These are phyloP conservation scores for Hybos culiciformis DNA, from an alignment of 2,888 invertebrate genomes.

Conservation along the genomic window DNA sequence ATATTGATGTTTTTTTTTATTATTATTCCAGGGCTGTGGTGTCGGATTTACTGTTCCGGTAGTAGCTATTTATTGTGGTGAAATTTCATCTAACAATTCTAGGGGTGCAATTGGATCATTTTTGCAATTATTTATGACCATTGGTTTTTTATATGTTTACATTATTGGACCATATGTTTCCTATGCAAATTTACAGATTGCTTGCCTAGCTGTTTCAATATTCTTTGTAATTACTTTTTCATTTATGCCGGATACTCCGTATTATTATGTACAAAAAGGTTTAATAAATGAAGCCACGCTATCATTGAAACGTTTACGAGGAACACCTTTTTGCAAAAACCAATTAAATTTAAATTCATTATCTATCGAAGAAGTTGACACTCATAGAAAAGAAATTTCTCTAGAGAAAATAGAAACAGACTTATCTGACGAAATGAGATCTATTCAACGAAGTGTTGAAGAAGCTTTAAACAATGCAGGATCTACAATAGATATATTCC, in stretches of 20 bases:
- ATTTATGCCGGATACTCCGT: slow-evolving; percentile 72
- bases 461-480: slow-evolving; percentile 35
- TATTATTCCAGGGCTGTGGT: slow-evolving; percentile 44
- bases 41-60: slow-evolving; percentile 57
- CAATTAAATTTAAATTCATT: too few relatives aligned
- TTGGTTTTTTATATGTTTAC: slow-evolving; percentile 56
- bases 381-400: too few relatives aligned
- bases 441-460: slow-evolving; percentile 42
- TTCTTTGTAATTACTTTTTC: slow-evolving; percentile 47
- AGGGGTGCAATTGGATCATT: slow-evolving; percentile 72
- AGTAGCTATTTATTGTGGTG: slow-evolving; percentile 76
- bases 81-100: slow-evolving; percentile 66
- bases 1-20: not conserved
- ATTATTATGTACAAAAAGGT: slow-evolving; percentile 48
- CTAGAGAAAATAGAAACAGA: slow-evolving; percentile 40
- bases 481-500: slow-evolving; percentile 41
- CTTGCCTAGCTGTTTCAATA: slow-evolving; percentile 48
- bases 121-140: slow-evolving; percentile 59
- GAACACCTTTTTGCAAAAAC: too few relatives aligned
- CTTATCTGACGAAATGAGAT: slow-evolving; percentile 48
- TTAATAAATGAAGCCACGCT: slow-evolving; percentile 43
- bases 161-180: slow-evolving; percentile 55
- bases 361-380: slow-evolving; percentile 43
- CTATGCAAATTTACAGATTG: slow-evolving; percentile 49
- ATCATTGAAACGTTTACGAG: slow-evolving; percentile 52